Evolutionary conservation across 2,797 vertebrate species (phyloP).

Genomic region (Centropyge bicolor): DNA sequence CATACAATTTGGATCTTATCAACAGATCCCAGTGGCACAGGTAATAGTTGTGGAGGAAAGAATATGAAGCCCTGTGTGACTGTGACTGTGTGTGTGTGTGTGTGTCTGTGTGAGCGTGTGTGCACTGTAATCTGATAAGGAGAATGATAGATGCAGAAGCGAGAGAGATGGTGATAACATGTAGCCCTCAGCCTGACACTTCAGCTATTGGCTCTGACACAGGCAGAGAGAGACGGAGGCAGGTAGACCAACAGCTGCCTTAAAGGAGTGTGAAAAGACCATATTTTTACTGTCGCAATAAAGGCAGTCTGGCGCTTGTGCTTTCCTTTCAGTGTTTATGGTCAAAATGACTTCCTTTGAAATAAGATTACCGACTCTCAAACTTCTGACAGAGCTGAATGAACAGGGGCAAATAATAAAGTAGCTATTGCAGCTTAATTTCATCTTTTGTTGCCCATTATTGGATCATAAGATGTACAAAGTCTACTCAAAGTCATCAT

Average conservation of each 20-base stretch:
- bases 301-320: background rate
- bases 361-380: background rate
- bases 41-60: constrained; percentile 48
- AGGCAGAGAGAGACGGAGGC: constrained; percentile 44
- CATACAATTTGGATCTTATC: constrained; percentile 77
- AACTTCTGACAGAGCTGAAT: background rate
- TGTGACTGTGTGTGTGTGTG: constrained; percentile 18
- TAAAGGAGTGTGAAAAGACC: constrained; percentile 35
- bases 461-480: background rate
- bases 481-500: constrained; percentile 35
- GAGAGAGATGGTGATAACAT: constrained; percentile 55
- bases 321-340: constrained; percentile 1
- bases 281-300: constrained; percentile 15
- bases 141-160: constrained; percentile 48
- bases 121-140: constrained; percentile 67
- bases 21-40: constrained; percentile 52
- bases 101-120: constrained; percentile 30
- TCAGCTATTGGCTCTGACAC: constrained; percentile 37
- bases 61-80: constrained; percentile 38
- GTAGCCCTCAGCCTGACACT: constrained; percentile 59
- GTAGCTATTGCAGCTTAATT: background rate
- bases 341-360: background rate
- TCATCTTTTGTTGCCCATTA: constrained; percentile 10
- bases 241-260: constrained; percentile 45
- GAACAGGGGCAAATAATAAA: constrained; percentile 1